phyloP scores from a whole-genome alignment of 2,888 invertebrate species.

The Drosophila fulvimacula region DNA sequence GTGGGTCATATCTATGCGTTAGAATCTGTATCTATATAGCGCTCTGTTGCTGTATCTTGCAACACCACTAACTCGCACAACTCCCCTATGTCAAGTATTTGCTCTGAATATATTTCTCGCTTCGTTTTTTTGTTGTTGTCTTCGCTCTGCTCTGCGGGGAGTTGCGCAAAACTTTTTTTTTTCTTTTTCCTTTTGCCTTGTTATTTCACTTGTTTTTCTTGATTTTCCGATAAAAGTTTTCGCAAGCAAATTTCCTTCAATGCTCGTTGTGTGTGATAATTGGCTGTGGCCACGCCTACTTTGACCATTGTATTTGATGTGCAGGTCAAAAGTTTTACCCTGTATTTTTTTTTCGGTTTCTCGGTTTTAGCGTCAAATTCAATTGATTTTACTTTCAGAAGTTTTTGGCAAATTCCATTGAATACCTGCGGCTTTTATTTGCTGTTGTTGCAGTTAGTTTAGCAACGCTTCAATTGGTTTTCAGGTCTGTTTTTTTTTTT shows the following conservation, averaged over 20 bases:
- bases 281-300: slow-evolving; percentile 62
- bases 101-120: slow-evolving; percentile 10
- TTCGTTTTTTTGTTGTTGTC: slow-evolving; percentile 12
- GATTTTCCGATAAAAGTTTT: slow-evolving; percentile 68
- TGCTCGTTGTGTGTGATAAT: slow-evolving; percentile 63
- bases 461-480: slow-evolving; percentile 16
- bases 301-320: slow-evolving; percentile 33
- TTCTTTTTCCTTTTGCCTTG: slow-evolving; percentile 30
- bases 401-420: slow-evolving; percentile 27
- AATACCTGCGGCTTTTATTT: slow-evolving; percentile 17
- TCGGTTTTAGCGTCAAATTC: slow-evolving; percentile 38
- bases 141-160: slow-evolving; percentile 29
- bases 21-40: slow-evolving; percentile 41
- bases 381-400: slow-evolving; percentile 52
- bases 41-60: slow-evolving; percentile 16
- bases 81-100: slow-evolving; percentile 29
- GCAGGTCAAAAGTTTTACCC: slow-evolving; percentile 36
- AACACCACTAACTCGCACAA: slow-evolving; percentile 16
- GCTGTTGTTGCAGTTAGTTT: slow-evolving; percentile 5
- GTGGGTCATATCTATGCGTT: slow-evolving; percentile 31
- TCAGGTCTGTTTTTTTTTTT: neutral
- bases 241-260: slow-evolving; percentile 68
- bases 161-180: slow-evolving; percentile 39
- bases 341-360: neutral
- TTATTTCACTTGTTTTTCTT: slow-evolving; percentile 40